phyloP scores from a whole-genome alignment of 2,888 invertebrate genomes.

The Rotaria macrura region DNA sequence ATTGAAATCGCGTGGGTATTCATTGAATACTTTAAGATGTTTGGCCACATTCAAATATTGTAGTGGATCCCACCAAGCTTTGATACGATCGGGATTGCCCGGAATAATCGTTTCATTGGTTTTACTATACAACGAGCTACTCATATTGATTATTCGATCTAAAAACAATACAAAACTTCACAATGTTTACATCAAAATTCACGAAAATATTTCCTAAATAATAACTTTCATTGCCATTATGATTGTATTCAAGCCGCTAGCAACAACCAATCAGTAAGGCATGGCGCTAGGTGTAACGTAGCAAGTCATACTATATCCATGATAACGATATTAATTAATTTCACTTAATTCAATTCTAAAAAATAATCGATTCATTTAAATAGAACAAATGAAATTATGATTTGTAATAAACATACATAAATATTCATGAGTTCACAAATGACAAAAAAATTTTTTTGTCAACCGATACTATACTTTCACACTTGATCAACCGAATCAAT shows the following conservation, averaged over 20 bases:
- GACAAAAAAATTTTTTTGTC: too few species aligned
- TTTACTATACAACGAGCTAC: background rate
- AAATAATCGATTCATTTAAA: too few species aligned
- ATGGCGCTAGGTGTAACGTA: background rate
- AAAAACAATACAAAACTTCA: background rate
- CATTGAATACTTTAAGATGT: constrained; percentile 24
- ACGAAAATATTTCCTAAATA: background rate
- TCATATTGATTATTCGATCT: background rate
- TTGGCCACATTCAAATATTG: constrained; percentile 24
- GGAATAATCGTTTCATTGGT: background rate
- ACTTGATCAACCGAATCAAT: too few species aligned
- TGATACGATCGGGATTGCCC: background rate
- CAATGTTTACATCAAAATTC: background rate
- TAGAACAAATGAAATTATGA: too few species aligned
- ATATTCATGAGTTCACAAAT: too few species aligned
- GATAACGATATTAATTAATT: too few species aligned
- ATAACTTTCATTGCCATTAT: background rate
- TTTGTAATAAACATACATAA: too few species aligned
- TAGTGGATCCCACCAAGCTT: background rate
- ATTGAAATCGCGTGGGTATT: constrained; percentile 33
- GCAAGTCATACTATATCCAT: too few species aligned
- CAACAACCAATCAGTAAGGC: background rate
- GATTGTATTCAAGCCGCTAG: background rate
- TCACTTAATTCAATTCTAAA: too few species aligned
- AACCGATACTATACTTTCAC: too few species aligned